Evolutionary conservation across 2,888 invertebrate genomes (phyloP).

Genomic region (Dione juno): DNA sequence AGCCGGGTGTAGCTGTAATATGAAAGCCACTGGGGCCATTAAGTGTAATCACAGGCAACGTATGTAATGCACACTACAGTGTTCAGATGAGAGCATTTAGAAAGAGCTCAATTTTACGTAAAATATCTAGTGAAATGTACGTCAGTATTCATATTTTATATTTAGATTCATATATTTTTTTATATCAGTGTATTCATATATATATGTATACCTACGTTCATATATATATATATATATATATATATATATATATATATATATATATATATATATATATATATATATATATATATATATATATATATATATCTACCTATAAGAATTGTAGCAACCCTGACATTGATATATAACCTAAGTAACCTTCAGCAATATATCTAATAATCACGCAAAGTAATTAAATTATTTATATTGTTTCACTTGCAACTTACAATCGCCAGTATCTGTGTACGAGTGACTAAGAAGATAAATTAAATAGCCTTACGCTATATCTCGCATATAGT

Average conservation of each 20-base stretch:
- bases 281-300: no score
- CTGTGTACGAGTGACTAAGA: no score
- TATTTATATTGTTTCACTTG: conserved; percentile 5
- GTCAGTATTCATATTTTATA: conserved; percentile 1
- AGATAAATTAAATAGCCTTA: no score
- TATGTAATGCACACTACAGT: conserved; percentile 23
- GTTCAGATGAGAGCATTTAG: conserved; percentile 22
- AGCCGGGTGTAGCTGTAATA: conserved; percentile 1
- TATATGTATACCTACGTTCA: no score
- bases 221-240: no score
- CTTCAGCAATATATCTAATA: conserved; percentile 5
- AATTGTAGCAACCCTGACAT: neutral
- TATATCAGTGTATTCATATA: no score
- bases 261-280: no score
- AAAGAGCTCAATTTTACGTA: conserved; percentile 22
- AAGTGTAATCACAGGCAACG: conserved; percentile 15
- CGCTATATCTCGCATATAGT: no score
- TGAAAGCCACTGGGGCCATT: conserved; percentile 12
- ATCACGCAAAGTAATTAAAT: conserved; percentile 22
- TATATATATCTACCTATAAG: no score
- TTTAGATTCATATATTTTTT: neutral
- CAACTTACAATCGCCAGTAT: neutral
- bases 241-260: no score
- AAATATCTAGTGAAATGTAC: conserved; percentile 18
- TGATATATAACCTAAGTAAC: conserved; percentile 9